phyloP scores from a whole-genome alignment of 2,888 invertebrate species.

The Drosophila nr. perissopoda region DNA sequence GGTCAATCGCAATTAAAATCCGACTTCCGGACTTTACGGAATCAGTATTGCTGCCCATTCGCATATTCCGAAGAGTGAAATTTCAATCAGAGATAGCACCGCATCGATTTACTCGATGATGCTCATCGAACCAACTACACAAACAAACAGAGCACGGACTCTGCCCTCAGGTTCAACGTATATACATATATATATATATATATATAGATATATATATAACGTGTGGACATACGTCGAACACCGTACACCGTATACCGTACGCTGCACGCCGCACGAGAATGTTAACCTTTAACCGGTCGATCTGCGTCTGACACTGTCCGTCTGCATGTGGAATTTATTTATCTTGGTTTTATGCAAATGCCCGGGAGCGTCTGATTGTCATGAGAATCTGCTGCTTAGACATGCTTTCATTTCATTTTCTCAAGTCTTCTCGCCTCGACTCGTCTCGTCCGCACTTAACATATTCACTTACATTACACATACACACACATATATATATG shows the following conservation, averaged over 20 bases:
- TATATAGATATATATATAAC: background rate
- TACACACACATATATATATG: background rate
- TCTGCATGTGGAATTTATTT: slow-evolving; percentile 58
- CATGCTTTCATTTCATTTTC: slow-evolving; percentile 50
- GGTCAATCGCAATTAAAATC: slow-evolving; percentile 50
- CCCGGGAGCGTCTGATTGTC: slow-evolving; percentile 57
- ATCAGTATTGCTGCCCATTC: slow-evolving; percentile 44
- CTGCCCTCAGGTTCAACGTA: slow-evolving; percentile 31
- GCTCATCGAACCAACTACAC: slow-evolving; percentile 42
- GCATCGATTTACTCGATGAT: slow-evolving; percentile 55
- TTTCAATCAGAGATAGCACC: slow-evolving; percentile 60
- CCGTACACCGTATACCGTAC: background rate
- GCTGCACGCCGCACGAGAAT: slow-evolving; percentile 28
- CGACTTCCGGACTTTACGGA: slow-evolving; percentile 14
- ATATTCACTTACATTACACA: slow-evolving; percentile 14
- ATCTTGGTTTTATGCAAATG: slow-evolving; percentile 68
- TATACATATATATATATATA: background rate
- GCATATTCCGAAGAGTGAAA: slow-evolving; percentile 53
- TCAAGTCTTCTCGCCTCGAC: slow-evolving; percentile 16
- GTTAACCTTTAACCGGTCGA: slow-evolving; percentile 71
- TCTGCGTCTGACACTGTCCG: slow-evolving; percentile 55
- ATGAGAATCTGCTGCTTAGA: slow-evolving; percentile 61
- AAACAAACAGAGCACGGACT: slow-evolving; percentile 35
- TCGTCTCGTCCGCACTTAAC: slow-evolving; percentile 20
- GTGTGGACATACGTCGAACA: slow-evolving; percentile 1